These are phyloP conservation scores for Phycodurus eques DNA, from an alignment of 2,113 vertebrate species.

Conservation along the genomic window DNA sequence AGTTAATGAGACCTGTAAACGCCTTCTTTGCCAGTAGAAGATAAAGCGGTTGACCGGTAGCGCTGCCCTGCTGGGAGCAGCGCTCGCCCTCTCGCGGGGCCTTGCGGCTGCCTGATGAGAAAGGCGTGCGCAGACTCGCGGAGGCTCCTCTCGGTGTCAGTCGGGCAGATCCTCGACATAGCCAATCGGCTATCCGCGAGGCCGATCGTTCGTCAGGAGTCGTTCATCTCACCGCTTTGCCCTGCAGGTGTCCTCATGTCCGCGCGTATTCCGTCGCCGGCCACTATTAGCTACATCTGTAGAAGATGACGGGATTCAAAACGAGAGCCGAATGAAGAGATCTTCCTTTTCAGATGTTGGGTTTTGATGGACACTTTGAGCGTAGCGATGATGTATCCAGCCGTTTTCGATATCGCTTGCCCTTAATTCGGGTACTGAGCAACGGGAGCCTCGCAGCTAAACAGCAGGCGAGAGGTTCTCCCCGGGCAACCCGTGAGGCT, in stretches of 20 bases:
- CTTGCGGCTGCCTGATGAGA: constrained; percentile 75
- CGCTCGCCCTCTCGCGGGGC: constrained; percentile 67
- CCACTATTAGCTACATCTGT: background rate
- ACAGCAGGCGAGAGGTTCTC: too few relatives aligned
- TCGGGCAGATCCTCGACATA: constrained; percentile 32
- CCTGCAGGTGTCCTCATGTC: constrained; percentile 46
- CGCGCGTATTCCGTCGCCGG: constrained; percentile 3
- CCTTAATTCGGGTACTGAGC: too few relatives aligned
- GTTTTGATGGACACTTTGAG: background rate
- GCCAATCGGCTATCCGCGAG: constrained; percentile 41
- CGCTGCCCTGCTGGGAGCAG: constrained; percentile 69
- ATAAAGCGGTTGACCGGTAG: constrained; percentile 69
- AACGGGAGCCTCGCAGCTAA: too few relatives aligned
- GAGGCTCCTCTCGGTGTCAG: constrained; percentile 30
- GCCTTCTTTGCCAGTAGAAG: constrained; percentile 70
- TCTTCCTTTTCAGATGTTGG: background rate
- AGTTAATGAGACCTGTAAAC: constrained; percentile 72
- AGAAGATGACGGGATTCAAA: background rate
- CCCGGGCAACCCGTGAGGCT: too few relatives aligned
- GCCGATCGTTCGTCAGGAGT: constrained; percentile 63
- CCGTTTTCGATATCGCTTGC: too few relatives aligned
- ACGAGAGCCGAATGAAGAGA: background rate
- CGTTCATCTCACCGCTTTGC: constrained; percentile 62
- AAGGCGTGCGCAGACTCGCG: constrained; percentile 40
- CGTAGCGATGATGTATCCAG: too few relatives aligned